Evolutionary conservation across 1,140 invertebrate genomes (phyloP), one percentile per base, ranked within the genome.

Genomic region (Phenacoccus solenopsis): DNA sequence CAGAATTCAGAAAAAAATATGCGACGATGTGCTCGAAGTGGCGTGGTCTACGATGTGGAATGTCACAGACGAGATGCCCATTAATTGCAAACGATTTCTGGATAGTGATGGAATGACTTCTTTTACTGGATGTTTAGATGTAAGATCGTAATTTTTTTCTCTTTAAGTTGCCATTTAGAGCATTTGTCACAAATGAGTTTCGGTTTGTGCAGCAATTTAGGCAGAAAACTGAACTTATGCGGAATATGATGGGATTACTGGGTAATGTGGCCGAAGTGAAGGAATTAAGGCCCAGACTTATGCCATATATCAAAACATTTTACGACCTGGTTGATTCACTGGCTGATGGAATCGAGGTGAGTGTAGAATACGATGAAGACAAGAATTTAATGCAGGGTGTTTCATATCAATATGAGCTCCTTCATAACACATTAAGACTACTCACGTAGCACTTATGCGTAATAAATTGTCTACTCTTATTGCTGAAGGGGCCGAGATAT

Each of bases 21-120:
- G 93, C 79, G 96, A 98, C 79, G 94, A 98, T 79, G 91, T 98
- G 0, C 85, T 98, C 79, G 95, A 98, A 81, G 92, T 96, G 16
- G 92, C 94, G 5, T 98, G 96, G 96, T 97, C 94, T 71, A 95
- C 93, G 1, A 90, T 98, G 89, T 94, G 90, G 91, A 98, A 98
- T 81, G 93, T 98, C 61, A 98, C 96, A 61, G 95, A 98, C 80
- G 94, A 97, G 82, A 96, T 93, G 35, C 89, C 93, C 25, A 83
- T 88, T 71, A 98, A 98, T 82, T 97, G 94, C 82, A 83, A 87
- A 78, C 84, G 89, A 76, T 98, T 98, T 81, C 82, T 97, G 32
- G 86, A 92, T 74, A 86, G 86, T 69, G 82, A 85, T 59, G 95
- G 94, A 69, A 93, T 97, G 89, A 84, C 87, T 70, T 85, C 89